phyloP scores from a whole-genome alignment of 2,113 vertebrate genomes.

The Henicopernis longicauda region DNA sequence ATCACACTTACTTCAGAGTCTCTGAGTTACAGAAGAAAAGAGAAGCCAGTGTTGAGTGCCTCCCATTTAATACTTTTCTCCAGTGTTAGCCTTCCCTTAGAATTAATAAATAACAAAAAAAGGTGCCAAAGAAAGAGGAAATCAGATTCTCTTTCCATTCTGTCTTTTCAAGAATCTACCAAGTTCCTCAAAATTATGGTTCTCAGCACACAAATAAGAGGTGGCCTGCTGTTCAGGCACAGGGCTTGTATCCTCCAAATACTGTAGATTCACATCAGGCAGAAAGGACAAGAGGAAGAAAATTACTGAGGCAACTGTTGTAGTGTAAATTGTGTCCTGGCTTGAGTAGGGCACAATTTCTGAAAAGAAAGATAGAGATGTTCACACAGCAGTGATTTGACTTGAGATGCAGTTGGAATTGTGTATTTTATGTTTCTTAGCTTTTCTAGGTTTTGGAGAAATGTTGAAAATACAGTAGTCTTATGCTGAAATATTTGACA shows the following conservation, averaged over 20 bases:
- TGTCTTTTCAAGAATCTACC: background rate
- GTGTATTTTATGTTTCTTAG: background rate
- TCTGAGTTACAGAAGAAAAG: background rate
- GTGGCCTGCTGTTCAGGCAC: background rate
- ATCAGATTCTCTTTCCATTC: background rate
- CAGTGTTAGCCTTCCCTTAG: background rate
- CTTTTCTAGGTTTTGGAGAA: background rate
- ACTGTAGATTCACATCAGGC: background rate
- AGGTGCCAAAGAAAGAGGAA: background rate
- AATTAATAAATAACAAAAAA: background rate
- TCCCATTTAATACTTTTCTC: background rate
- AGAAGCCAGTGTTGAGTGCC: background rate
- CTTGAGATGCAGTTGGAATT: background rate
- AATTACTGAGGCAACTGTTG: background rate
- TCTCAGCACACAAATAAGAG: background rate
- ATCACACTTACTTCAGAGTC: background rate
- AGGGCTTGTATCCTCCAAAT: background rate
- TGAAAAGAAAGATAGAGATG: background rate
- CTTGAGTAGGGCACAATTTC: background rate
- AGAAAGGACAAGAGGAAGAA: background rate
- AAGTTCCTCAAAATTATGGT: background rate
- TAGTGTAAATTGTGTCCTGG: background rate
- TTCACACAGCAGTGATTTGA: background rate
- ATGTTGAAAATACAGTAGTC: background rate
- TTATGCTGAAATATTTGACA: background rate